Percentiles rank a stretch among this genome's conserved stretches.
phyloP scores from a whole-genome alignment of 2,113 vertebrate genomes.

The Phalacrocorax brasilianus region DNA sequence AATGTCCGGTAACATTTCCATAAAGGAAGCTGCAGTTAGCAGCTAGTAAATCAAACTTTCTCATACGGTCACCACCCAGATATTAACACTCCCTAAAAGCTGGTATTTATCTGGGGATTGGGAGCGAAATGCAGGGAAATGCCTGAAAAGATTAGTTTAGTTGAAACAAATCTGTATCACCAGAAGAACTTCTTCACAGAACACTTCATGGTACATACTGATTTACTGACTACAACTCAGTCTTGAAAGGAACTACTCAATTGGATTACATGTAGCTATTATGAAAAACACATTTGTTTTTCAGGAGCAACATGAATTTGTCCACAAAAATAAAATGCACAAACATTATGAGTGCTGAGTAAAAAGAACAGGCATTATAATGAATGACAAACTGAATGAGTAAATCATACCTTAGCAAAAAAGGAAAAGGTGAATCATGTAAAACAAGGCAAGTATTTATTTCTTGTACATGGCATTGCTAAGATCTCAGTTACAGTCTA shows the following conservation, averaged over 20 bases:
- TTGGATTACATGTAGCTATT: conserved; percentile 16
- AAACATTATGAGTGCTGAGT: neutral
- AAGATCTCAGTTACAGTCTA: neutral
- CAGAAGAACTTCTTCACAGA: neutral
- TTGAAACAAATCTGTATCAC: neutral
- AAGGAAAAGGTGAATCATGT: neutral
- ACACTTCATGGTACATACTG: neutral
- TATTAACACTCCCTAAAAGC: neutral
- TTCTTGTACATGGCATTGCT: neutral
- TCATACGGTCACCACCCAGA: neutral
- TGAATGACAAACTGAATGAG: neutral
- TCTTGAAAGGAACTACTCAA: conserved; percentile 6
- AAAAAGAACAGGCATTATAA: neutral
- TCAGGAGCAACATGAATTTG: neutral
- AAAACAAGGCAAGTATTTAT: neutral
- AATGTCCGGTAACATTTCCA: neutral
- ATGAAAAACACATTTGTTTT: neutral
- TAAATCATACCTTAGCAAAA: neutral
- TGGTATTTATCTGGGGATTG: neutral
- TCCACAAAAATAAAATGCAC: neutral
- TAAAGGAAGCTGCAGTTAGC: neutral
- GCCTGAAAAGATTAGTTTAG: neutral
- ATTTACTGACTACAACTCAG: neutral
- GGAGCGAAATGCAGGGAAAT: neutral
- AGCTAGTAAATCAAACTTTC: neutral